A percentile compares a stretch with the other conserved stretches of the same genome.
These are phyloP conservation scores for Carettochelys insculpta DNA, from an alignment of 2,113 vertebrate genomes.

Conservation along the genomic window DNA sequence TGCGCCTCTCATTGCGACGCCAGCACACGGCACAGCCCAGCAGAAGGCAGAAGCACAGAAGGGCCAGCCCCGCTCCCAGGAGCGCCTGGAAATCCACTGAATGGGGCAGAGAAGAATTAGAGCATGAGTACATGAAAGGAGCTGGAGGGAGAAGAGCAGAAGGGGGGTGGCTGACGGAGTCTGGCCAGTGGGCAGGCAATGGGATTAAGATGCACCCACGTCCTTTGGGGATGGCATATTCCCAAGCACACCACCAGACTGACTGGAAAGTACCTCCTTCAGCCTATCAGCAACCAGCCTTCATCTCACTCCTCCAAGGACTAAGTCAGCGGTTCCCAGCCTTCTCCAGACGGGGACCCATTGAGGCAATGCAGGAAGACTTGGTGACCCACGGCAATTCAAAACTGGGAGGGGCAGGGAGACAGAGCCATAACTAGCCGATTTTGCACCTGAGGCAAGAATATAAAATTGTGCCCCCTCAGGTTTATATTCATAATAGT, in stretches of 20 bases:
- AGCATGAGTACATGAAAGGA: not conserved
- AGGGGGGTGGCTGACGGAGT: not conserved
- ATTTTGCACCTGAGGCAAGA: too few relatives aligned
- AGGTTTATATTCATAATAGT: too few relatives aligned
- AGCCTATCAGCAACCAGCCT: not conserved
- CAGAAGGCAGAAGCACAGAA: constrained; percentile 81
- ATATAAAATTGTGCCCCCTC: too few relatives aligned
- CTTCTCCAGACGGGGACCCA: too few relatives aligned
- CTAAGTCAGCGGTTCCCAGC: too few relatives aligned
- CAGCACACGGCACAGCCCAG: constrained; percentile 80
- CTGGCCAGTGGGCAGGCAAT: not conserved
- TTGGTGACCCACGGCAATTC: too few relatives aligned
- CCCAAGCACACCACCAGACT: not conserved
- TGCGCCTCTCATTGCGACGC: constrained; percentile 38
- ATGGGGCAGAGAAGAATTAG: not conserved
- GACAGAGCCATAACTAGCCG: too few relatives aligned
- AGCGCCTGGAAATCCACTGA: constrained; percentile 79
- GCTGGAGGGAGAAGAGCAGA: not conserved
- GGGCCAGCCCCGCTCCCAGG: constrained; percentile 75
- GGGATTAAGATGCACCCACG: not conserved
- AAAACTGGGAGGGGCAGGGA: too few relatives aligned
- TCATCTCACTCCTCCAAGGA: not conserved
- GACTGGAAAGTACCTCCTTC: not conserved
- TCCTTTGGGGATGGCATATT: not conserved
- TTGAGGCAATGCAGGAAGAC: too few relatives aligned